Percentiles rank a stretch among this genome's conserved stretches.
Evolutionary conservation across 2,888 invertebrate species (phyloP).

Genomic region (Thymelicus sylvestris): DNA sequence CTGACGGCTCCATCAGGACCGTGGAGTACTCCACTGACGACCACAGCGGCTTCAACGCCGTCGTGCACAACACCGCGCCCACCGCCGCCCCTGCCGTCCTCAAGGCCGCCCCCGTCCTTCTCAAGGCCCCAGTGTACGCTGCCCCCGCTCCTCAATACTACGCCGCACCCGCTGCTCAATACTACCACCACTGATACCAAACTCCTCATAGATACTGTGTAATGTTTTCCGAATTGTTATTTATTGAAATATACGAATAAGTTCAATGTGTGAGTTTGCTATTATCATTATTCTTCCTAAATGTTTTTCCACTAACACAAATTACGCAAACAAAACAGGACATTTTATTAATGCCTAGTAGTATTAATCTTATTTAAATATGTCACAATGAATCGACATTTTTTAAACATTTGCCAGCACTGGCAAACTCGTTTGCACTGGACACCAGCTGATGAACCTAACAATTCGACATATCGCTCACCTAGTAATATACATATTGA

Average conservation of each 20-base stretch:
- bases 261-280: neutral
- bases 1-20: conserved; percentile 83
- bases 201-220: conserved; percentile 4
- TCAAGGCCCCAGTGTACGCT: conserved; percentile 49
- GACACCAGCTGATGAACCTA: no score
- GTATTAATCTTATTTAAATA: no score
- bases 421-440: no score
- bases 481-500: no score
- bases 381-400: no score
- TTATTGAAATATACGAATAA: conserved; percentile 56
- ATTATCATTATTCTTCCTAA: no score
- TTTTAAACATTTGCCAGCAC: no score
- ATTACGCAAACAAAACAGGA: no score
- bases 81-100: conserved; percentile 59
- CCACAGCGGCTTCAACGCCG: conserved; percentile 78
- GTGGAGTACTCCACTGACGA: conserved; percentile 83
- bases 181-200: conserved; percentile 49
- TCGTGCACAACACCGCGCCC: conserved; percentile 67
- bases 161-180: no score
- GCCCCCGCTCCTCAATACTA: conserved; percentile 57
- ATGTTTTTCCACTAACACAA: no score
- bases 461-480: no score
- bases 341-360: no score
- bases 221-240: conserved; percentile 54
- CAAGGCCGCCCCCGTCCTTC: conserved; percentile 55